A percentile compares a stretch with the other conserved stretches of the same genome.
These are phyloP conservation scores for Eudorcas thomsonii DNA, from an alignment of 2,113 vertebrate genomes.

Conservation along the genomic window DNA sequence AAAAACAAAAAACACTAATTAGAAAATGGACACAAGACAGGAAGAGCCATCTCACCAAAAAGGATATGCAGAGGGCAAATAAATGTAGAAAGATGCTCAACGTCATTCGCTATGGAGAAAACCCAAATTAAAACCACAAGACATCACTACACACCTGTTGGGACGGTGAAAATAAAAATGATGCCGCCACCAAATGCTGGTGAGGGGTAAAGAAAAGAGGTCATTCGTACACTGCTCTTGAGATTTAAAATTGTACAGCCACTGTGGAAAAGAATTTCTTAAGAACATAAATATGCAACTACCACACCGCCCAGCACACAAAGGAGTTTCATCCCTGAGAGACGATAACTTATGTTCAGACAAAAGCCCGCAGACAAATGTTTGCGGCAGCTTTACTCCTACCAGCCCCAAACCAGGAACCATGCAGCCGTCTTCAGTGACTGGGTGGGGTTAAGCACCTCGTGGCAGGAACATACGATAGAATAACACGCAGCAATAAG, in stretches of 20 bases:
- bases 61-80: not conserved
- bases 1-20: not conserved
- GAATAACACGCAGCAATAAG: not conserved
- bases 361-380: not conserved
- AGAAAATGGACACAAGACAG: not conserved
- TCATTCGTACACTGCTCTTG: fast-evolving
- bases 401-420: not conserved
- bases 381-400: not conserved
- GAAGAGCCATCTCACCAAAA: not conserved
- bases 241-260: not conserved
- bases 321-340: not conserved
- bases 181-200: not conserved
- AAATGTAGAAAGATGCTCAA: not conserved
- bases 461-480: fast-evolving
- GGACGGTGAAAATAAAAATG: not conserved
- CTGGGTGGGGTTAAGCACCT: not conserved
- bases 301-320: too few species aligned
- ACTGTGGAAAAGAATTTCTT: not conserved
- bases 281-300: not conserved
- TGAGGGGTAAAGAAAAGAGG: not conserved
- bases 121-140: not conserved
- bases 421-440: not conserved
- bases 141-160: not conserved
- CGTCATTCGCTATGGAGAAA: not conserved
- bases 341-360: not conserved